Conservation (phyloP, 2,113 vertebrate species). For the Tautogolabrus adspersus region DNA sequence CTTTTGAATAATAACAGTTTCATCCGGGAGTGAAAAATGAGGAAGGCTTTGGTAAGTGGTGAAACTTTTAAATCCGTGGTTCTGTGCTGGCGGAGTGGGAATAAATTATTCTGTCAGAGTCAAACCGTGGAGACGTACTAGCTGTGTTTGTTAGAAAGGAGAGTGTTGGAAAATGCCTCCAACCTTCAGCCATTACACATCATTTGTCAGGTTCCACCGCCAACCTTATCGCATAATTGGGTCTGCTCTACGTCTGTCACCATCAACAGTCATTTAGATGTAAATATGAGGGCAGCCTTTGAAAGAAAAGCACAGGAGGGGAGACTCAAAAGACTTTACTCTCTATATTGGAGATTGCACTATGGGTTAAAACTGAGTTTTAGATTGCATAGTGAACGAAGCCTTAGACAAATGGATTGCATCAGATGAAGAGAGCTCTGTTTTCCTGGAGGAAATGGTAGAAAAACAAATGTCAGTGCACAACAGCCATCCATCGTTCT, state of each 20-base stretch:
- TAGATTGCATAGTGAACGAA: not conserved
- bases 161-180: constrained; percentile 48
- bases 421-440: constrained; percentile 12
- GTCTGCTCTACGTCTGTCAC: constrained; percentile 29
- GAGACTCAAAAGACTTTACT: constrained; percentile 12
- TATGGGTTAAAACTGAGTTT: not conserved
- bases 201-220: constrained; percentile 56
- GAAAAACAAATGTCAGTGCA: constrained; percentile 11
- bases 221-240: constrained; percentile 49
- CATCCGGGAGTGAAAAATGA: constrained; percentile 65
- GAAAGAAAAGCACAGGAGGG: constrained; percentile 30
- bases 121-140: constrained; percentile 36
- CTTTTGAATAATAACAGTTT: constrained; percentile 74
- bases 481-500: not conserved
- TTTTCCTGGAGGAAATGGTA: constrained; percentile 27
- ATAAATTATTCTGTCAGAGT: constrained; percentile 70
- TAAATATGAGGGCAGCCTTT: constrained; percentile 48
- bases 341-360: constrained; percentile 1
- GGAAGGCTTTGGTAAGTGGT: constrained; percentile 53
- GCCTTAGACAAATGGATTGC: constrained; percentile 2
- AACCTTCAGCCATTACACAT: constrained; percentile 48
- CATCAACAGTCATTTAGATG: constrained; percentile 54
- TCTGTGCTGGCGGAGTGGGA: constrained; percentile 48
- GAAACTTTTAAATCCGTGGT: constrained; percentile 69
- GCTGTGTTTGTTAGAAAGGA: constrained; percentile 54